Evolutionary conservation across 2,888 invertebrate species (phyloP), one percentile per base, ranked within the genome.

Genomic region (Aleiodes testaceus): DNA sequence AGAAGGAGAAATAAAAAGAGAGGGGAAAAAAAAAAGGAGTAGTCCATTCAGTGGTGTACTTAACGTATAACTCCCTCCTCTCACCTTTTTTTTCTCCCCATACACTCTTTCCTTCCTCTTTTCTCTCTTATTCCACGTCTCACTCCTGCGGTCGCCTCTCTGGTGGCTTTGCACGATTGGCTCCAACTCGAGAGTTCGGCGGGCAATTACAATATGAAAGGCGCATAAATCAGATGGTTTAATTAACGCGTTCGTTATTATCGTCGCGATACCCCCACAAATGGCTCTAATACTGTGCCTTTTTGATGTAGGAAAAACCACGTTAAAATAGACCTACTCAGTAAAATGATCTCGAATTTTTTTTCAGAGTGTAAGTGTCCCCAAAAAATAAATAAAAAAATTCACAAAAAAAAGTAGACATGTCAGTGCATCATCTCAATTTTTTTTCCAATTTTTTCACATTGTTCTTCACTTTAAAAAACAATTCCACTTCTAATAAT

Each of bases 121-220:
- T 73, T 52, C 63, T 59, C 53, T 67, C 71, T 71, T 69, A 71
- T 65, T 67, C 72, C 69, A 52, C 44, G 16, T 67, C 44, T 49
- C 65, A 52, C 44, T 55, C 66, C 53, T 69, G 59, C 73, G 72
- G 72, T 74, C 75, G 73, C 72, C 72, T 71, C 69, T 55, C 75
- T 67, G 72, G 73, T 67, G 72, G 74, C 71, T 75, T 74, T 70
- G 72, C 76, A 73, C 74, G 75, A 75, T 76, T 74, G 77, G 75
- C 72, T 77, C 72, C 68, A 18, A 72, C 74, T 70, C 72, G 71
- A 67, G 74, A 85, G 85, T 86, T 86, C 82, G 83, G 82, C 80
- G 82, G 81, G 86, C 84, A 87, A 86, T 87, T 87, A 86, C 83
- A 87, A 87, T 87, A 86, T 87, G 86, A 87, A 87, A 87, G 85